Base-by-base conservation (phyloP, 2,888 invertebrate genomes). In the Siphlonurus alternatus region DNA sequence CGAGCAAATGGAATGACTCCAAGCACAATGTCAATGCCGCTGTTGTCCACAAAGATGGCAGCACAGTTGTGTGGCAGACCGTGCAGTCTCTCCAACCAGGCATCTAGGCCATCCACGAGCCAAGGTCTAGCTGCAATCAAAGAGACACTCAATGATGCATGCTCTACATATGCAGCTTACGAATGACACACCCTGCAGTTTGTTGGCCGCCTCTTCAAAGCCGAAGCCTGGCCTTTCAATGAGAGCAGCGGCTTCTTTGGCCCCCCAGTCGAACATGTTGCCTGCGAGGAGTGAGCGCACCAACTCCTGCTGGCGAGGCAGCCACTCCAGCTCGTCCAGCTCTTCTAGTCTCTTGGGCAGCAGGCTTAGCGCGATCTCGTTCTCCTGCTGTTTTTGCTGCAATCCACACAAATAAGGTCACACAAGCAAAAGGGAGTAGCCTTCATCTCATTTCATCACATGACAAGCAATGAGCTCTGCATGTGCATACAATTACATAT, bases 231-330 rank as follows among this genome's bases (percentile, higher is more conserved):
- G 80, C 24, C 80, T 80, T 74, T 93, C 89, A 78, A 97, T 81
- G 68, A 96, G 85, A 70, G 84, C 82, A 20, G 89, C 86, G 2
- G 94, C 89, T 72, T 93, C 93, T 75, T 89, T 87, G 1, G 97
- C 95, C 63, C 97, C 97, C 93, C 95, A 96, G 76, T 98, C 97
- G 78, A 97, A 97, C 78, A 97, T 93, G 76, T 98, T 98, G 23
- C 96, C 93, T 73, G 82, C 80, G 53, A 86, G 73, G 54, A 85
- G 73, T n/a, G 82, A 82, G 74, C 81, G 72, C 23, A 80, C 77
- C 20, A 85, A 71, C 61, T 78, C 77, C 67, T 77, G 70, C 67
- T 76, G 76, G 25, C 75, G 69, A 2, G 66, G 63, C 7, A 22
- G 68, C 70, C 74, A 81, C 61, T 79, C 76, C 66, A 93, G 78